Percentiles rank a stretch among this genome's conserved stretches.
These are phyloP conservation scores for Oreochromis niloticus DNA, from an alignment of 2,113 vertebrate species.

Conservation along the genomic window DNA sequence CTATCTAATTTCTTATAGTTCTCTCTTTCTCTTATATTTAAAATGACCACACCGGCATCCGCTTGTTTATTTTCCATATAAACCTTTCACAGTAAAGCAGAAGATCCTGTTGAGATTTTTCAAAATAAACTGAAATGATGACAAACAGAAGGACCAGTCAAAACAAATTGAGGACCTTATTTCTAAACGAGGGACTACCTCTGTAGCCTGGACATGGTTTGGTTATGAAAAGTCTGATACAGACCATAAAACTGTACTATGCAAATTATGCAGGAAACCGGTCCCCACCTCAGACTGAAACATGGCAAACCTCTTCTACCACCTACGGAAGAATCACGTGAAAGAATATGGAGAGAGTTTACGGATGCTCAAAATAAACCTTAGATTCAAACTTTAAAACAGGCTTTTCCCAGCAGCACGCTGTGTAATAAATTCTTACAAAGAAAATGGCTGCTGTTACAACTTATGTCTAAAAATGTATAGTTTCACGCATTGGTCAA, in stretches of 20 bases:
- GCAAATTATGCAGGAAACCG: background rate
- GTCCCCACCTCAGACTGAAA: background rate
- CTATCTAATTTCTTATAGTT: background rate
- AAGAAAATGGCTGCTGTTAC: background rate
- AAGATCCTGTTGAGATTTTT: background rate
- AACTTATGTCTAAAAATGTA: background rate
- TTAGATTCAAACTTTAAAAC: background rate
- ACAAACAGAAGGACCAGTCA: background rate
- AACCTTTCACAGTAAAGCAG: background rate
- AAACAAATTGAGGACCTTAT: background rate
- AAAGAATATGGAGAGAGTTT: background rate
- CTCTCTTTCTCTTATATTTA: background rate
- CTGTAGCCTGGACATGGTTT: background rate
- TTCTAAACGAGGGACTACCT: too few relatives aligned
- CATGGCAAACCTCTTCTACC: background rate
- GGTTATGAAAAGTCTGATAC: background rate
- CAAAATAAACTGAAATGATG: background rate
- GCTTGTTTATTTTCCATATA: background rate
- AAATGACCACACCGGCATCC: background rate
- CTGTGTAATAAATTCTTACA: background rate
- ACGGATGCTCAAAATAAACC: background rate
- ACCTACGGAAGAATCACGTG: background rate
- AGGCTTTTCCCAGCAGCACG: background rate
- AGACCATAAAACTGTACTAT: background rate
- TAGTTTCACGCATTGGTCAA: background rate